These are phyloP conservation scores for Bruchidius siliquastri DNA, from an alignment of 2,888 invertebrate genomes.

Conservation along the genomic window DNA sequence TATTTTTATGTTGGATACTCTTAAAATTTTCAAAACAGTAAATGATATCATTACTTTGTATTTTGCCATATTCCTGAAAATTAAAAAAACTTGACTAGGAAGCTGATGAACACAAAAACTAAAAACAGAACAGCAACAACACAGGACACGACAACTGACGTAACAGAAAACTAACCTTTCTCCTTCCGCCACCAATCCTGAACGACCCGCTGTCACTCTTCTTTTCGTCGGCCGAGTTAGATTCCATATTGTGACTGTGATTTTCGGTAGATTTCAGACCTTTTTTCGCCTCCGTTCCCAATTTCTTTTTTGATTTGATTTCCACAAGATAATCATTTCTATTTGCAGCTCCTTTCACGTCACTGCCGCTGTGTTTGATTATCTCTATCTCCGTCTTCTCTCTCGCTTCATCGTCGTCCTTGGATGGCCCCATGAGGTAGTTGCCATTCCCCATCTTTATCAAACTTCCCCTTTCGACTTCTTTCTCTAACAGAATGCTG, in stretches of 20 bases:
- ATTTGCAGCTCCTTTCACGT: constrained; percentile 20
- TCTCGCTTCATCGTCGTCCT: constrained; percentile 25
- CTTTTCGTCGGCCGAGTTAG: constrained; percentile 29
- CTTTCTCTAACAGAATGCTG: constrained; percentile 63
- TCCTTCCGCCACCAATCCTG: constrained; percentile 57
- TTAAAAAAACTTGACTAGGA: background rate
- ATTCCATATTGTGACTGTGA: constrained; percentile 29
- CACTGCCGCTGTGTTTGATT: constrained; percentile 16
- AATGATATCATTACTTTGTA: background rate
- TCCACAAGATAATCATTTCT: constrained; percentile 16
- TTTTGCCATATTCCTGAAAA: background rate
- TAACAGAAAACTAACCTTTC: constrained; percentile 47
- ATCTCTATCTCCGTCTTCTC: constrained; percentile 19
- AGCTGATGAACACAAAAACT: background rate
- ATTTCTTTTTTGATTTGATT: constrained; percentile 17
- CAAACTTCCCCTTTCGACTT: constrained; percentile 64
- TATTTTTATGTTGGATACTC: background rate
- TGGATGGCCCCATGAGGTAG: constrained; percentile 60
- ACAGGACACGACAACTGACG: background rate
- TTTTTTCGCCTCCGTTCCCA: constrained; percentile 6
- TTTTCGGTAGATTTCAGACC: constrained; percentile 15
- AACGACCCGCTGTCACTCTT: constrained; percentile 35
- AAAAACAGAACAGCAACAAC: background rate
- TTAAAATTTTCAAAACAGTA: background rate
- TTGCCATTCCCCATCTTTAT: constrained; percentile 65